Conservation (phyloP, 2,888 invertebrate species). For the Cephus sareptanus region DNA sequence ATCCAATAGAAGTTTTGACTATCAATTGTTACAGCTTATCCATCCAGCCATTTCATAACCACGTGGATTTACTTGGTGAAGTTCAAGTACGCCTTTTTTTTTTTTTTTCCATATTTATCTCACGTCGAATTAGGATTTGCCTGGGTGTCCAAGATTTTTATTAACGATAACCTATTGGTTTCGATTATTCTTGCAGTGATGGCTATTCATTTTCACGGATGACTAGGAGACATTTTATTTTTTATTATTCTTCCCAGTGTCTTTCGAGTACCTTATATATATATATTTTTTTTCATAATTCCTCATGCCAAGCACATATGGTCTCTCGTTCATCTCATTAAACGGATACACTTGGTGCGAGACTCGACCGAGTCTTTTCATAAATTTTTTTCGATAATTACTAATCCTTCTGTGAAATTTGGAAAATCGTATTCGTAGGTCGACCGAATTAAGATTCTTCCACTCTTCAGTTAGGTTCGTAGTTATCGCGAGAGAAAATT, state of each 20-base stretch:
- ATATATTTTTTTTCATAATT: neutral
- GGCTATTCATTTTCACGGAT: neutral
- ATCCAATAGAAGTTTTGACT: neutral
- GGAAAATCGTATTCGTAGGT: neutral
- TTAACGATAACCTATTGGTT: neutral
- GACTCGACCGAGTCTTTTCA: neutral
- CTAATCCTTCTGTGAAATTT: neutral
- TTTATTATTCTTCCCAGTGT: neutral
- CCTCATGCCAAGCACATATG: neutral
- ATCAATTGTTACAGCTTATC: neutral
- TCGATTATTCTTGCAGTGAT: neutral
- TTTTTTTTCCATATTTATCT: neutral
- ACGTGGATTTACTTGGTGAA: neutral
- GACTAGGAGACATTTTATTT: neutral
- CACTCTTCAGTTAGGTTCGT: neutral
- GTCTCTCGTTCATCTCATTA: neutral
- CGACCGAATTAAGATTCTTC: neutral
- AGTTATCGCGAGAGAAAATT: neutral
- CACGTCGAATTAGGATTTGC: neutral
- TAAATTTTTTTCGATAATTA: neutral
- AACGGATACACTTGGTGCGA: neutral
- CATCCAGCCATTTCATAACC: neutral
- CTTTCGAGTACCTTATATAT: neutral
- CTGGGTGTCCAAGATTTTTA: neutral
- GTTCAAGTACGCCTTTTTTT: neutral